phyloP scores from a whole-genome alignment of 2,888 invertebrate genomes.

The Harmothoe impar region DNA sequence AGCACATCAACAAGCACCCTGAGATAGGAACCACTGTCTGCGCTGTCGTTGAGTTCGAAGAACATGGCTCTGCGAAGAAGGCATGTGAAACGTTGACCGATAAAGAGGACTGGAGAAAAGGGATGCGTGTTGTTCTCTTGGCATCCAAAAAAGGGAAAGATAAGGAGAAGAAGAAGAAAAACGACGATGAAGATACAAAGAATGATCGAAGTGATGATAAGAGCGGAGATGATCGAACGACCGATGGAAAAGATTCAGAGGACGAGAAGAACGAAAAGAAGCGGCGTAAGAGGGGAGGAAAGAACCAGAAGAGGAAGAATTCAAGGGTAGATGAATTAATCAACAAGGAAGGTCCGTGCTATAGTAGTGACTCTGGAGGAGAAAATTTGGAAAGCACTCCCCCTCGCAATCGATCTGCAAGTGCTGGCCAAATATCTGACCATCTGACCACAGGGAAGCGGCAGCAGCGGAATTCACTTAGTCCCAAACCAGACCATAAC shows the following conservation, averaged over 20 bases:
- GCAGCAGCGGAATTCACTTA: conserved; percentile 66
- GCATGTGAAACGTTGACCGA: conserved; percentile 86
- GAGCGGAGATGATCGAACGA: conserved; percentile 71
- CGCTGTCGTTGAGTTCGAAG: conserved; percentile 96
- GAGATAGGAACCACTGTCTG: conserved; percentile 91
- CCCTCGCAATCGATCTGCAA: conserved; percentile 15
- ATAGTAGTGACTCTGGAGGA: conserved; percentile 81
- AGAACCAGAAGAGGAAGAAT: conserved; percentile 71
- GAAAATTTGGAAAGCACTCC: conserved; percentile 68
- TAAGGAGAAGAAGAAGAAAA: conserved; percentile 71
- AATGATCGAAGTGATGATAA: conserved; percentile 50
- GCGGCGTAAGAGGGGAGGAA: not conserved
- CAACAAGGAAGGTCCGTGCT: conserved; percentile 77
- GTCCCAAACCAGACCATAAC: conserved; percentile 70
- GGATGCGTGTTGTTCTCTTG: conserved; percentile 82
- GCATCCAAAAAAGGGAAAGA: conserved; percentile 72
- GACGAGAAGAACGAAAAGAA: conserved; percentile 74
- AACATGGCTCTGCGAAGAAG: conserved; percentile 92
- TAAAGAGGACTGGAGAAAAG: conserved; percentile 81
- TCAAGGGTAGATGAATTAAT: conserved; percentile 76
- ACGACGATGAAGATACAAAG: conserved; percentile 73
- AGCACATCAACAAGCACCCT: conserved; percentile 94
- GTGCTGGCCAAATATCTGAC: conserved; percentile 44
- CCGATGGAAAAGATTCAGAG: conserved; percentile 73
- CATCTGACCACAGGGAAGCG: not conserved